Conservation (phyloP, 1,140 invertebrate species). For the Aphidius ervi region DNA sequence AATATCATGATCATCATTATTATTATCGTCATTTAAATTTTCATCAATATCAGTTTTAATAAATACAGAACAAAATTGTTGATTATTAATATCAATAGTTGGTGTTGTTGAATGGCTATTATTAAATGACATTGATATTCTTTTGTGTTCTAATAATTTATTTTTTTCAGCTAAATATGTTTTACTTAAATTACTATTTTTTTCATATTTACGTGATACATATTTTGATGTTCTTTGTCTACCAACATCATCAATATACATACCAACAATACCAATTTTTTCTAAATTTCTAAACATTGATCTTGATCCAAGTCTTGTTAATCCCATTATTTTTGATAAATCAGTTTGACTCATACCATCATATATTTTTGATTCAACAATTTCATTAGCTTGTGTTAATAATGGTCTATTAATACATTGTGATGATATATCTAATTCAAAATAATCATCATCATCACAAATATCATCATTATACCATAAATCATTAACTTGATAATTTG, state of each 20-base stretch:
- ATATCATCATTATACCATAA: conserved; percentile 49
- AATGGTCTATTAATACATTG: conserved; percentile 44
- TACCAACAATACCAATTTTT: conserved; percentile 48
- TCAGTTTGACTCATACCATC: conserved; percentile 54
- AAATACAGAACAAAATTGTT: no score
- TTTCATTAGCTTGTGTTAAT: conserved; percentile 50
- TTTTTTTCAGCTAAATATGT: conserved; percentile 45
- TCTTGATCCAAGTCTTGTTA: conserved; percentile 54
- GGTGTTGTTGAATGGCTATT: no score
- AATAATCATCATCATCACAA: conserved; percentile 50
- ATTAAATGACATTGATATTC: background rate
- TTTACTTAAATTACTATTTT: conserved; percentile 39
- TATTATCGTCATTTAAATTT: no score
- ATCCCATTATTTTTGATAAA: conserved; percentile 44
- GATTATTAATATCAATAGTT: no score
- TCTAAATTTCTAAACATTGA: conserved; percentile 52
- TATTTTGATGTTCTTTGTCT: conserved; percentile 54
- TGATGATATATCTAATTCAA: conserved; percentile 46
- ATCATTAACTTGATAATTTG: conserved; percentile 50
- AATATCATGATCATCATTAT: no score
- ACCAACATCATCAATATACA: conserved; percentile 56
- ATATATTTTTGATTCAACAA: conserved; percentile 47
- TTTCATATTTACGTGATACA: conserved; percentile 45
- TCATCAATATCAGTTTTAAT: no score
- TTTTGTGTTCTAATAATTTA: conserved; percentile 46